Evolutionary conservation across 2,797 vertebrate species (phyloP).

Genomic region (Morelia viridis): DNA sequence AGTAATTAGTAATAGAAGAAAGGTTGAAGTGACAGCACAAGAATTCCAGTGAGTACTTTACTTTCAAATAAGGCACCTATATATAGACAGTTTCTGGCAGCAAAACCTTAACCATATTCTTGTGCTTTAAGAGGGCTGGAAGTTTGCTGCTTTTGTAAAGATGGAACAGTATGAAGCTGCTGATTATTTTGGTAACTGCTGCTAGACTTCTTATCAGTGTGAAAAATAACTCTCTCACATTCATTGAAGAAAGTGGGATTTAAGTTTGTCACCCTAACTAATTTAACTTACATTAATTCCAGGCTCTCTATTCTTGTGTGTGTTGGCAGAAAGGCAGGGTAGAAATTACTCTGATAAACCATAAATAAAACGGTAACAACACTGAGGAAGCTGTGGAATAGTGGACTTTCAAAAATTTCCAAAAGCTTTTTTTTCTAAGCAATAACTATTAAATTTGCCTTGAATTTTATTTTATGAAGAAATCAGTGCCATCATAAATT

Average conservation of each 20-base stretch:
- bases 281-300: not conserved
- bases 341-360: not conserved
- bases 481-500: not conserved
- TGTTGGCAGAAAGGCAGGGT: not conserved
- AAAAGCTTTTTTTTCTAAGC: not conserved
- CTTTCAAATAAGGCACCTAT: not conserved
- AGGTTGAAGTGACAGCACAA: not conserved
- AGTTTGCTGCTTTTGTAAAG: not conserved
- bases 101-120: not conserved
- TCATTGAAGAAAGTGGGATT: not conserved
- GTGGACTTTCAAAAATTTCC: not conserved
- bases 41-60: not conserved
- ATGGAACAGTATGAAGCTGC: not conserved
- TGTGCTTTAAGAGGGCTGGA: not conserved
- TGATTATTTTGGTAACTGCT: not conserved
- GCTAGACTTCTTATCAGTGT: not conserved
- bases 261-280: not conserved
- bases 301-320: not conserved
- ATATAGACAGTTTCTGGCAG: not conserved
- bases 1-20: not conserved
- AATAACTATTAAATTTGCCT: not conserved
- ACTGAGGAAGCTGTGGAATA: not conserved
- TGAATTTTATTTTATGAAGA: not conserved
- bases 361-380: not conserved
- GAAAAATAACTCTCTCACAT: not conserved